A percentile compares a stretch with the other conserved stretches of the same genome.
phyloP scores from a whole-genome alignment of 2,888 invertebrate genomes.

The Coecobrya sp. region DNA sequence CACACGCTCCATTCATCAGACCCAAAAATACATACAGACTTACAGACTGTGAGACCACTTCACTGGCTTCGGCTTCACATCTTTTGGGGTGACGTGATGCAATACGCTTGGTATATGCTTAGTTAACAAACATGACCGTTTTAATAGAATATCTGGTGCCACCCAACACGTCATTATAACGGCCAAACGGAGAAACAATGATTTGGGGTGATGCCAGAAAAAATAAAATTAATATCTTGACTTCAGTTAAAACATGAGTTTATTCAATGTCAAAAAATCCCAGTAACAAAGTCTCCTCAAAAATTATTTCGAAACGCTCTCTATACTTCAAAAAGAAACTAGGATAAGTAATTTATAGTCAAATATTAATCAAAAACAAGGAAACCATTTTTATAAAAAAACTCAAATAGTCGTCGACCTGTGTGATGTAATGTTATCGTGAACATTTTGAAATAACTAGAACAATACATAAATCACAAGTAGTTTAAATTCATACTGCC shows the following conservation, averaged over 20 bases:
- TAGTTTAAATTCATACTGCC: neutral
- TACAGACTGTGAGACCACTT: no score
- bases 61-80: no score
- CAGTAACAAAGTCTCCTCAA: constrained; percentile 35
- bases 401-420: neutral
- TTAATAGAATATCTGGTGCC: no score
- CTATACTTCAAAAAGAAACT: neutral
- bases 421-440: no score
- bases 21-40: no score
- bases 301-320: neutral
- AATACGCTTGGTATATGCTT: no score
- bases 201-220: no score
- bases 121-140: no score
- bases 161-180: no score
- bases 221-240: neutral
- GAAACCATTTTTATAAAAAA: neutral
- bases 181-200: no score
- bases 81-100: no score
- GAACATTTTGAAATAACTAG: neutral
- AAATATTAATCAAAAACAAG: neutral
- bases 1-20: no score
- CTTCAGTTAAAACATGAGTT: neutral
- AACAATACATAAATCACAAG: constrained; percentile 15
- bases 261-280: constrained; percentile 29
- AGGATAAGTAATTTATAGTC: neutral